Percentiles rank a stretch among this genome's conserved stretches.
phyloP scores from a whole-genome alignment of 35 echinoderm and acorn worm genomes.

The Apostichopus japonicus region DNA sequence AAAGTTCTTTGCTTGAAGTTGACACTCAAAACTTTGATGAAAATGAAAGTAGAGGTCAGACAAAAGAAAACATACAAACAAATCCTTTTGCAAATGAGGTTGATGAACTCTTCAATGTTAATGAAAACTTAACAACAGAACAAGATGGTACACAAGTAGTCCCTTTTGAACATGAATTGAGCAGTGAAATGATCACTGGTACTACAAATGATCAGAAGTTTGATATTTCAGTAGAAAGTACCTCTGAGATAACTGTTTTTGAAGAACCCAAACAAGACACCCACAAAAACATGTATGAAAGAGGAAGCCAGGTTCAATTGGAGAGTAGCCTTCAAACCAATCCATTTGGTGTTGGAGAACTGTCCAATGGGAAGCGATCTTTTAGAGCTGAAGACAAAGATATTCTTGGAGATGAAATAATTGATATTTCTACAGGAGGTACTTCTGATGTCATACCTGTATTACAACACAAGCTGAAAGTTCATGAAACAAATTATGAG shows the following conservation, averaged over 20 bases:
- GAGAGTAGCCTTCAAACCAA: not conserved
- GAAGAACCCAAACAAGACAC: not conserved
- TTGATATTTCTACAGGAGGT: too few relatives aligned
- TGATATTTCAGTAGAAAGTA: too few relatives aligned
- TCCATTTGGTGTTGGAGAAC: not conserved
- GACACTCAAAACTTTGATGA: not conserved
- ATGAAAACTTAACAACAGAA: too few relatives aligned
- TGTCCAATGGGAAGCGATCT: not conserved
- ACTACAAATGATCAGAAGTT: too few relatives aligned
- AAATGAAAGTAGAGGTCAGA: not conserved
- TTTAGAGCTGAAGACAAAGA: not conserved
- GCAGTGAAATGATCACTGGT: too few relatives aligned
- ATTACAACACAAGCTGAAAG: not conserved
- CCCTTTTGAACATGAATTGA: too few relatives aligned
- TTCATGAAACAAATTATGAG: not conserved
- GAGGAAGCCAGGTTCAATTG: not conserved
- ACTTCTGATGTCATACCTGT: too few relatives aligned
- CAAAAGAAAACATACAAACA: not conserved
- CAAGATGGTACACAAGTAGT: too few relatives aligned
- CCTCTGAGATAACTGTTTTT: not conserved
- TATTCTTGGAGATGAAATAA: not conserved
- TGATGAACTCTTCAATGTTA: not conserved
- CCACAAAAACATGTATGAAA: not conserved
- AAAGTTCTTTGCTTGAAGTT: not conserved
- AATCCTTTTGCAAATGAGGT: not conserved